Conservation (phyloP, 2,888 invertebrate genomes). For the Stomorhina lunata region DNA sequence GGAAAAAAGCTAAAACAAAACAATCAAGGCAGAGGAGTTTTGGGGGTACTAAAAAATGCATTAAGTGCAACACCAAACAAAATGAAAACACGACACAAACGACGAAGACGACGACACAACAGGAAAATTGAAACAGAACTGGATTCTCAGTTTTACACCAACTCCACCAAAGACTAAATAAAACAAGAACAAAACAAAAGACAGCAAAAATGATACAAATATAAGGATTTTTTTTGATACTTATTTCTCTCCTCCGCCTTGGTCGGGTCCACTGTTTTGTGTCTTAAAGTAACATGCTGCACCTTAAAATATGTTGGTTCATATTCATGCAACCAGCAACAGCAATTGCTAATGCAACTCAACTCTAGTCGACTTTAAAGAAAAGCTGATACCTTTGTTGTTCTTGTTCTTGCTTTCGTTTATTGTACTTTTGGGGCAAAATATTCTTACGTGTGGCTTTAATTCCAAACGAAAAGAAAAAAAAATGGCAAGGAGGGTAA, state of each 20-base stretch:
- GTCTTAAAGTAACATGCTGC: conserved; percentile 56
- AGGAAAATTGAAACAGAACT: conserved; percentile 67
- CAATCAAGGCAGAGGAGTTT: conserved; percentile 48
- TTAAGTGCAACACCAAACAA: conserved; percentile 73
- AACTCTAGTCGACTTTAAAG: conserved; percentile 35
- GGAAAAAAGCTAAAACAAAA: neutral
- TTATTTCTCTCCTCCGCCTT: conserved; percentile 22
- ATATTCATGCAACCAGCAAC: conserved; percentile 35
- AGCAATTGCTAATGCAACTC: neutral
- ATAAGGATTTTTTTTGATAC: conserved; percentile 12
- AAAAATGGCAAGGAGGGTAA: conserved; percentile 13
- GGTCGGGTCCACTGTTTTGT: conserved; percentile 36
- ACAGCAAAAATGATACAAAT: conserved; percentile 24
- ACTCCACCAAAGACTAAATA: conserved; percentile 40
- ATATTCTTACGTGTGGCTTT: conserved; percentile 55
- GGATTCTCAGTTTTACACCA: conserved; percentile 46
- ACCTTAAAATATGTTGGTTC: conserved; percentile 61
- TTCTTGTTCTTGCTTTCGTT: neutral
- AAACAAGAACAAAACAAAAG: conserved; percentile 44
- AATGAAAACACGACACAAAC: conserved; percentile 63
- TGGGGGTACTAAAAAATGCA: conserved; percentile 76
- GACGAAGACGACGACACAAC: too few relatives aligned
- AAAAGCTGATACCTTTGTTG: conserved; percentile 19
- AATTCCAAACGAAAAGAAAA: neutral
- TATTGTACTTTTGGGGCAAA: conserved; percentile 54